Evolutionary conservation across 2,888 invertebrate species (phyloP).

Genomic region (Chamaedrilus cognettii): DNA sequence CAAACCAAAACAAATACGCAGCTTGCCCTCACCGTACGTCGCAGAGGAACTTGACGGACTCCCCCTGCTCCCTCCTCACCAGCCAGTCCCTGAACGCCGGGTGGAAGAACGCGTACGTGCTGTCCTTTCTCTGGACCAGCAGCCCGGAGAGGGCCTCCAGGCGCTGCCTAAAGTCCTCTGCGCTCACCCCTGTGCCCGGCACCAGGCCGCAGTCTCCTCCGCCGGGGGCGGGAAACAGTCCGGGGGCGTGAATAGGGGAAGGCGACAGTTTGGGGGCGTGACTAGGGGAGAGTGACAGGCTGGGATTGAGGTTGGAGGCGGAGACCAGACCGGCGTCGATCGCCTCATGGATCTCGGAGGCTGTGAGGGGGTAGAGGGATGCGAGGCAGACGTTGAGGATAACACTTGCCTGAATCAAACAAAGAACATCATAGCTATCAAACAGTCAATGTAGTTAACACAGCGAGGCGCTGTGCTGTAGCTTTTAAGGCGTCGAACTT

Average conservation of each 20-base stretch:
- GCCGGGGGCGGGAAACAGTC: no score
- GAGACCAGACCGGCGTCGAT: conserved; percentile 79
- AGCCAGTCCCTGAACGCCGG: conserved; percentile 98
- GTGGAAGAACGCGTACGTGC: conserved; percentile 97
- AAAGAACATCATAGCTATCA: no score
- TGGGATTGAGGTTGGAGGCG: no score
- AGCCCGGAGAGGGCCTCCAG: conserved; percentile 85
- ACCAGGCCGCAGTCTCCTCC: no score
- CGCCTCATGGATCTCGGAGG: conserved; percentile 90
- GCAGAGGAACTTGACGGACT: conserved; percentile 89
- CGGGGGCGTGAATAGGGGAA: no score
- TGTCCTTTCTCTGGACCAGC: conserved; percentile 85
- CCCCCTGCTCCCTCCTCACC: conserved; percentile 69
- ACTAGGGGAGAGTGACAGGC: no score
- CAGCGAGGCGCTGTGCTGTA: no score
- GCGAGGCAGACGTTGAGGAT: conserved; percentile 89
- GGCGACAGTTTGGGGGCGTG: no score
- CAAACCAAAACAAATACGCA: no score
- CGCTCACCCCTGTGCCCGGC: conserved; percentile 79
- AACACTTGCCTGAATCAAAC: conserved; percentile 66
- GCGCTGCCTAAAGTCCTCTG: conserved; percentile 88
- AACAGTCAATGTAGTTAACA: no score
- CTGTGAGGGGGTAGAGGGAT: conserved; percentile 84
- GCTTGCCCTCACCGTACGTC: conserved; percentile 72
- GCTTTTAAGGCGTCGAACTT: no score